A percentile compares a stretch with the other conserved stretches of the same genome.
Evolutionary conservation across 1,140 invertebrate species (phyloP).

Genomic region (Propsilocerus akamusi): DNA sequence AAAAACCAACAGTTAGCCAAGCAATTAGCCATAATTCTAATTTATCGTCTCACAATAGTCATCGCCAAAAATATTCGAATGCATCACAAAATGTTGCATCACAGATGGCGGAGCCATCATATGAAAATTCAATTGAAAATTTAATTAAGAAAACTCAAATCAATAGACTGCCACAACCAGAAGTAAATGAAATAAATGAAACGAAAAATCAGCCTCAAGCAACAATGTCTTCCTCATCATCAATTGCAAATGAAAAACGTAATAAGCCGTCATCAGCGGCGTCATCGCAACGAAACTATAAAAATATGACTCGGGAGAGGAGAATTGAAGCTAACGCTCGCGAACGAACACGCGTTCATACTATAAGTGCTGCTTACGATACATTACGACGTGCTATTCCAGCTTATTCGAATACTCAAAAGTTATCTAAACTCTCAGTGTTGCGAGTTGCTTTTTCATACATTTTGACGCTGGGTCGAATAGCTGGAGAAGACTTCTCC

Average conservation of each 20-base stretch:
- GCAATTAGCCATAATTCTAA: neutral
- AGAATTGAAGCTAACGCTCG: constrained; percentile 85
- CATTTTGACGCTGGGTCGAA: constrained; percentile 61
- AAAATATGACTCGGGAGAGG: constrained; percentile 84
- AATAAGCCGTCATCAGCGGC: constrained; percentile 14
- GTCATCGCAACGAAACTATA: constrained; percentile 70
- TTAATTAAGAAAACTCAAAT: constrained; percentile 6
- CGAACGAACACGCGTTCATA: constrained; percentile 81
- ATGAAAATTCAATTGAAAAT: constrained; percentile 5
- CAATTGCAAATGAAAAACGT: constrained; percentile 12
- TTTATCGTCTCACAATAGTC: neutral
- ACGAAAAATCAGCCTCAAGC: too few species aligned
- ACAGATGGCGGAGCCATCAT: too few species aligned
- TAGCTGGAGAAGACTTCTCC: constrained; percentile 42
- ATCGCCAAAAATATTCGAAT: neutral
- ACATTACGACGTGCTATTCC: constrained; percentile 67
- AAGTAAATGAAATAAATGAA: neutral
- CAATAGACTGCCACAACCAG: neutral
- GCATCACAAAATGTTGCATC: neutral
- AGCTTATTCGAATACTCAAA: constrained; percentile 81
- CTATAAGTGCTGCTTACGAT: constrained; percentile 87
- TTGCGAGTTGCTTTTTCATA: constrained; percentile 79
- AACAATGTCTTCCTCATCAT: constrained; percentile 7
- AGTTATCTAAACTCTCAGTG: constrained; percentile 80
- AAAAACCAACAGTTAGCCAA: constrained; percentile 7